Evolutionary conservation across 2,797 vertebrate genomes (phyloP), one percentile per base, ranked within the genome.

Genomic region (Poecile montanus): DNA sequence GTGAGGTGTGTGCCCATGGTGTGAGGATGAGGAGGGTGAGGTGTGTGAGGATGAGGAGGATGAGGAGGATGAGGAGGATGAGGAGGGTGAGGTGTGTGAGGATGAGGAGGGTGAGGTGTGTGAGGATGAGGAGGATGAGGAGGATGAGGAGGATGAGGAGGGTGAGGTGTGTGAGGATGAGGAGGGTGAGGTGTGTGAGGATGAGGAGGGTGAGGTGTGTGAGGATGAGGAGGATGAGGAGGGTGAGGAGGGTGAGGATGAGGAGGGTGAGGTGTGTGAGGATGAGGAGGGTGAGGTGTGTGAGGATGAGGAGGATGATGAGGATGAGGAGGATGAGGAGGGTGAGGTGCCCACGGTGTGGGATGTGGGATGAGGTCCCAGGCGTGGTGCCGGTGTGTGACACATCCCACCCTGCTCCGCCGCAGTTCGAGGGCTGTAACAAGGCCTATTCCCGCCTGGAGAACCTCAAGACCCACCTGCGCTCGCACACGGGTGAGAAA

Each of bases 391-490:
- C 5, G 1, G 36, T 0, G 8, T 14, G 60, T 42, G 71, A 68
- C 36, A 0, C 9, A 11, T 94, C 40, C 89, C 84, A 18, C 77
- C 38, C 57, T 4, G 14, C 51, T 29, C 18, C 1, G 7, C 72
- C 4, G 5, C 56, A 99, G 99, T 99, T 99, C 45, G 99, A 99
- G 97, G 99, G 99, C 94, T 99, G 99, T 92, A 98, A 99, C 97
- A 99, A 99, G 95, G 99, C 99, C 42, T 99, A 99, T 92, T 99
- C 99, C 26, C 99, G 99, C 70, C 98, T 99, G 80, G 99, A 99
- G 97, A 99, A 99, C 97, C 98, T 99, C 95, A 99, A 99, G 98
- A 99, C 99, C 0, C 99, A 99, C 84, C 97, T 99, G 95, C 98
- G 99, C 72, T 99, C 99, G 1, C 99, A 99, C 97, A 99, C 99